These are phyloP conservation scores for Strigamia maritima DNA, from an alignment of 2,888 invertebrate genomes.

Conservation along the genomic window DNA sequence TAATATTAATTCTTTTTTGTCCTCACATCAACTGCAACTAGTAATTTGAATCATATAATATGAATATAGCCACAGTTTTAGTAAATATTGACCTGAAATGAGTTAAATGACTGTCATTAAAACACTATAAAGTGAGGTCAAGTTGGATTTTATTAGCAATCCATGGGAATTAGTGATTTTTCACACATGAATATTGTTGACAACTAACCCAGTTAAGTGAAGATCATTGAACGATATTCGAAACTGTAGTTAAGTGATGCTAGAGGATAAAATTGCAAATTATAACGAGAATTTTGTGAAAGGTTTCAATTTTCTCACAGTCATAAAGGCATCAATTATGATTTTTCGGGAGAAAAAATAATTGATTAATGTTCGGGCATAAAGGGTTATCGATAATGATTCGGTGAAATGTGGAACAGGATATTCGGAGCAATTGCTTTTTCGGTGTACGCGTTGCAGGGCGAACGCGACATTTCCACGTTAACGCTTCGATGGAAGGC, in stretches of 20 bases:
- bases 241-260: background rate
- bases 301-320: background rate
- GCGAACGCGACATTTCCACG: conserved; percentile 25
- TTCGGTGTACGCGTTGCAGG: background rate
- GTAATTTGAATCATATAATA: background rate
- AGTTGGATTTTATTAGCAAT: background rate
- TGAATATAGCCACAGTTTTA: background rate
- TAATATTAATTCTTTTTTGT: background rate
- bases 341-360: background rate
- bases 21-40: background rate
- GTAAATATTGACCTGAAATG: background rate
- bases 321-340: background rate
- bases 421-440: background rate
- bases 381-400: conserved; percentile 9
- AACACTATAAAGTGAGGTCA: background rate
- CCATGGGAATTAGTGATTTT: background rate
- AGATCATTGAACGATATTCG: background rate
- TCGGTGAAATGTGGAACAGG: conserved; percentile 6
- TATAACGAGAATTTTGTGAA: background rate
- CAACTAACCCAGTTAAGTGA: background rate
- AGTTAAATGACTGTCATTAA: background rate
- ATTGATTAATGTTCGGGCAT: background rate
- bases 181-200: background rate
- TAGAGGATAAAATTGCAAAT: too few relatives aligned
- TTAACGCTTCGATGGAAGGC: conserved; percentile 3